A percentile compares a stretch with the other conserved stretches of the same genome.
Conservation (phyloP, 2,113 vertebrate genomes). For the Callionymus lyra region DNA sequence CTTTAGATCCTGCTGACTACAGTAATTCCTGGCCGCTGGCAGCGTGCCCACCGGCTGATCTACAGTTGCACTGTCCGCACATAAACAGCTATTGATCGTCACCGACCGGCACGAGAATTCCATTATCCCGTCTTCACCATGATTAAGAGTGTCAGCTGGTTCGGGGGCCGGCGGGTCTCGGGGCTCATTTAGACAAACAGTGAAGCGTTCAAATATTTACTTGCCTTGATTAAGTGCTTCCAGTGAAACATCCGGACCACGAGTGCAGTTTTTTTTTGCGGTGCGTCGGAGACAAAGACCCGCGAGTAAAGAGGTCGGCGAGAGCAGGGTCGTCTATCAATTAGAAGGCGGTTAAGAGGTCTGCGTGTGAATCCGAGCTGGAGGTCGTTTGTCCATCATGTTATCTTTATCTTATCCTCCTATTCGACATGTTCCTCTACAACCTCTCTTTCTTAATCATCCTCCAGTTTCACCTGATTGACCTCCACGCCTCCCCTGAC, state of each 20-base stretch:
- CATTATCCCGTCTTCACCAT: conserved; percentile 34
- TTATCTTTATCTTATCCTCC: too few species aligned
- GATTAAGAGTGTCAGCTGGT: conserved; percentile 32
- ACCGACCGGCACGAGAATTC: conserved; percentile 41
- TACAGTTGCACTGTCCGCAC: conserved; percentile 40
- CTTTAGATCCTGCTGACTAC: conserved; percentile 49
- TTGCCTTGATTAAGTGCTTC: conserved; percentile 9
- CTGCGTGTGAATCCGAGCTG: conserved; percentile 1
- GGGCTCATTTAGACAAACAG: conserved; percentile 2
- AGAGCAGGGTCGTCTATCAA: conserved; percentile 35
- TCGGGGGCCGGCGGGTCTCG: conserved; percentile 1
- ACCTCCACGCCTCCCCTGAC: background rate
- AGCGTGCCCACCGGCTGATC: conserved; percentile 40
- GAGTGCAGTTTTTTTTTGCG: conserved; percentile 2
- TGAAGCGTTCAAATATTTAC: conserved; percentile 48
- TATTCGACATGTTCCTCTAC: background rate
- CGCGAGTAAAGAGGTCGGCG: conserved; percentile 42
- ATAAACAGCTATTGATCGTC: conserved; percentile 58
- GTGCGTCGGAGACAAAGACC: conserved; percentile 10
- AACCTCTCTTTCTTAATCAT: background rate
- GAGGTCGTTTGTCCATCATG: conserved; percentile 8
- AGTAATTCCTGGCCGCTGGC: conserved; percentile 36
- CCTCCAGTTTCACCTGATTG: background rate
- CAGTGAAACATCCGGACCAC: conserved; percentile 12
- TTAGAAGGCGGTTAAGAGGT: conserved; percentile 38